Evolutionary conservation across 1,140 invertebrate species (phyloP), one percentile per base, ranked within the genome.

Genomic region (Bombus polaris): DNA sequence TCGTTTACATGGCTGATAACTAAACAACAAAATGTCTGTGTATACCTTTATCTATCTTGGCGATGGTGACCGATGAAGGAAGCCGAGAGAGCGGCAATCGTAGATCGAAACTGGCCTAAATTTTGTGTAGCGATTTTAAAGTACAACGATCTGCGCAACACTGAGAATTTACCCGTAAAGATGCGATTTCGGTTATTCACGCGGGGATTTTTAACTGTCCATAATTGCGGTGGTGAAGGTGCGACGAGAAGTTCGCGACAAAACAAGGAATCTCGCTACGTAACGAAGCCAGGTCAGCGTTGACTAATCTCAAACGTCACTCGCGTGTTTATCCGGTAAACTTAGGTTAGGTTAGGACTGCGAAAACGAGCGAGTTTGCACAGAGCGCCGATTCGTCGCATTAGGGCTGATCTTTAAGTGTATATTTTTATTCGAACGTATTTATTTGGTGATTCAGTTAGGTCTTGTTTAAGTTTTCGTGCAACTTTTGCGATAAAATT

Each of bases 291-390:
- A 57, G 39, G 22, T 62, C 62, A 28, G 22, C 35, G 65, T 57
- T 75, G 44, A 82, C 68, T 80, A 65, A 88, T 87, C 32, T 35
- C 35, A 47, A 87, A 81, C 22, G 71, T 83, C 53, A 78, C 78
- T 79, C 32, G 35, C 39, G 57, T 72, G 28, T 59, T 82, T 70
- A 47, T 44, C 42, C 57, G 47, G 59, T 18, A 13, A 68, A 42
- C 32, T 28, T 32, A 66, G 15, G 70, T 81, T 85, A 85, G 77
- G 77, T 81, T 73, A 65, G 68, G 10, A 39, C 5, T 15, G 10
- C 4, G 25, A 4, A 10, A 28, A 4, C n/a, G 37, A 22, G 22
- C 13, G 0, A 10, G 35, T 57, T 35, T 0, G 0, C 47, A 66
- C 2, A 5, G 8, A 32, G 59, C 57, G 12, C 18, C 42, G 10